Evolutionary conservation across 92 coral and sea anemone species (phyloP).

Genomic region (Umimayanthus chanpuru): DNA sequence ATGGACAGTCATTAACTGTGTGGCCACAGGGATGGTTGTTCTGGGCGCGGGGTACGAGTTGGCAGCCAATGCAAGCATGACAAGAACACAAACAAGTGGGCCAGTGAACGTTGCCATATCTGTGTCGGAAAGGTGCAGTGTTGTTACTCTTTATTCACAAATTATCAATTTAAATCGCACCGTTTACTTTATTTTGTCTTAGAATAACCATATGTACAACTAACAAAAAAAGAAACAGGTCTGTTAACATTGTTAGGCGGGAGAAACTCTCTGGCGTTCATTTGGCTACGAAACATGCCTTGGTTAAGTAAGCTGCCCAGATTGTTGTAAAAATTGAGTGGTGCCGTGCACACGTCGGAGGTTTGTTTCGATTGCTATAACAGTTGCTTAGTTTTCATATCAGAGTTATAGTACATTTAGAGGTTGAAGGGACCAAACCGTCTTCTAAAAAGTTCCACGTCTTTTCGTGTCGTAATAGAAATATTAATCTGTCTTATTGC

Average conservation of each 20-base stretch:
- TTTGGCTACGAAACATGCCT: neutral
- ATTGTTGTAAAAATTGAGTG: neutral
- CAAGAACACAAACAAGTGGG: neutral
- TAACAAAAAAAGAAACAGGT: no score
- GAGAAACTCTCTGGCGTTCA: neutral
- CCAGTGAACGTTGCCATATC: constrained; percentile 1
- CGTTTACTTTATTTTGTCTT: neutral
- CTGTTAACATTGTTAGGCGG: neutral
- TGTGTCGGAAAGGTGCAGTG: neutral
- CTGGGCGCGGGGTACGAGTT: neutral
- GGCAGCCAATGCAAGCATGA: neutral
- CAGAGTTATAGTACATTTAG: neutral
- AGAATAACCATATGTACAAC: neutral
- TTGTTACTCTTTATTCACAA: neutral
- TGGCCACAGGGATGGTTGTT: neutral
- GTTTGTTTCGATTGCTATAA: neutral
- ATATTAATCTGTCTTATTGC: neutral
- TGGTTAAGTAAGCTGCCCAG: neutral
- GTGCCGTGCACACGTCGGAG: neutral
- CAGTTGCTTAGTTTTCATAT: neutral
- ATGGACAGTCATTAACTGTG: neutral
- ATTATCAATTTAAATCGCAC: neutral
- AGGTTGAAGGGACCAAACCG: neutral
- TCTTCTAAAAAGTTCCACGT: neutral
- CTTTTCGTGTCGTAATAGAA: neutral